Base-by-base conservation (phyloP, 2,113 vertebrate genomes). In the Microcebus tavaratra region DNA sequence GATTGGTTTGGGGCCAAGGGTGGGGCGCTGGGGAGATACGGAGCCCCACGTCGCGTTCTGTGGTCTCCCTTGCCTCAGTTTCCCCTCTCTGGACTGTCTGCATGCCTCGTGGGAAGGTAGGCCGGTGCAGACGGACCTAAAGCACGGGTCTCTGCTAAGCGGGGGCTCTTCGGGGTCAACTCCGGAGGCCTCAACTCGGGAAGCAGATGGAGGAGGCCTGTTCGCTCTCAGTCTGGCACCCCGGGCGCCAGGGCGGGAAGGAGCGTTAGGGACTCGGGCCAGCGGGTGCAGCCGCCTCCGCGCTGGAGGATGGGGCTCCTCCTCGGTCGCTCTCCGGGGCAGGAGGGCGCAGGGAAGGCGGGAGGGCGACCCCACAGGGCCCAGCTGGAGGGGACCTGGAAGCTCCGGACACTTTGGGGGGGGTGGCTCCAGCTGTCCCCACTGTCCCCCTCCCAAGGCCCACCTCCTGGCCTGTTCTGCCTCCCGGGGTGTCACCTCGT, bases 191-290 rank as follows among this genome's bases (percentile, higher is more conserved):
- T 36, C 7, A 48, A 45, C 81, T 72, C 7, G 39, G 76, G 75
- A 31, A 34, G 39, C 57, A 31, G 34, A 50, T 59, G 80, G 75
- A 61, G 36, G 31, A 65, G 53, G 84, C 65, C 18, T 34, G 17
- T 25, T 42, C 48, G 31, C 87, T 50, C 65, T n/a, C 75, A 23
- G 79, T 80, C 59, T 76, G 75, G 57, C 84, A 73, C 86, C 80
- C 50, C 21, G 14, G 81, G 78, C 59, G 92, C 91, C 89, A 42
- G 84, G 92, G 91, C 23, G 17, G 91, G 88, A 83, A 84, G 67
- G 63, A 59, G 88, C n/a, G 78, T 31, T 21, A 27, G 21, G 65
- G 90, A 65, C 42, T 25, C 82, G 65, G 91, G 59, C 84, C 75
- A 25, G 6, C 27, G 81, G n/a, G 95, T 59, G 85, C 70, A 76